These are phyloP conservation scores for Oryzias melastigma DNA, from an alignment of 2,113 vertebrate genomes.

Conservation along the genomic window DNA sequence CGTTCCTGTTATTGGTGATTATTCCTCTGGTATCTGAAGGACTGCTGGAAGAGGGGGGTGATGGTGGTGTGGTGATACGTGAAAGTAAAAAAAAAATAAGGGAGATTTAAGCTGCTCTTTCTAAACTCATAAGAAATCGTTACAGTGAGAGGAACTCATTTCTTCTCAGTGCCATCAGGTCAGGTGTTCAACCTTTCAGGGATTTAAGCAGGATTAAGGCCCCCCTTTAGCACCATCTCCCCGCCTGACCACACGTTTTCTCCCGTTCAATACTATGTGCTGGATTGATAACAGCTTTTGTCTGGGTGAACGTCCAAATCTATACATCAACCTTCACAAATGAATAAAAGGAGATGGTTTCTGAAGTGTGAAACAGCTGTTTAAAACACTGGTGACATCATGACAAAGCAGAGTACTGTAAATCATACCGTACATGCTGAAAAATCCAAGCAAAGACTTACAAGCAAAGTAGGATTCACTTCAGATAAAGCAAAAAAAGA, in stretches of 20 bases:
- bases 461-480: too few species aligned
- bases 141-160: constrained; percentile 62
- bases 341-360: too few species aligned
- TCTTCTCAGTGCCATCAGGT: constrained; percentile 64
- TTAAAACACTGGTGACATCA: too few species aligned
- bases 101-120: constrained; percentile 46
- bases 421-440: too few species aligned
- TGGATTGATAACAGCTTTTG: too few species aligned
- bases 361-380: too few species aligned
- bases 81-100: constrained; percentile 38
- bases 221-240: constrained; percentile 42
- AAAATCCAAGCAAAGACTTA: too few species aligned
- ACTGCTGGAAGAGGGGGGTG: constrained; percentile 28
- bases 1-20: constrained; percentile 69
- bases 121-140: constrained; percentile 53
- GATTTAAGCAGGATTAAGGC: constrained; percentile 67
- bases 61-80: constrained; percentile 51
- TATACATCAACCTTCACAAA: too few species aligned
- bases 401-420: too few species aligned
- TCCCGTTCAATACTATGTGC: not conserved
- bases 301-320: too few species aligned
- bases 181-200: constrained; percentile 58
- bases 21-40: constrained; percentile 54
- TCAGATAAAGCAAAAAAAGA: too few species aligned
- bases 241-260: constrained; percentile 39